Evolutionary conservation across 2,797 vertebrate species (phyloP).

Genomic region (Pipistrellus pipistrellus): DNA sequence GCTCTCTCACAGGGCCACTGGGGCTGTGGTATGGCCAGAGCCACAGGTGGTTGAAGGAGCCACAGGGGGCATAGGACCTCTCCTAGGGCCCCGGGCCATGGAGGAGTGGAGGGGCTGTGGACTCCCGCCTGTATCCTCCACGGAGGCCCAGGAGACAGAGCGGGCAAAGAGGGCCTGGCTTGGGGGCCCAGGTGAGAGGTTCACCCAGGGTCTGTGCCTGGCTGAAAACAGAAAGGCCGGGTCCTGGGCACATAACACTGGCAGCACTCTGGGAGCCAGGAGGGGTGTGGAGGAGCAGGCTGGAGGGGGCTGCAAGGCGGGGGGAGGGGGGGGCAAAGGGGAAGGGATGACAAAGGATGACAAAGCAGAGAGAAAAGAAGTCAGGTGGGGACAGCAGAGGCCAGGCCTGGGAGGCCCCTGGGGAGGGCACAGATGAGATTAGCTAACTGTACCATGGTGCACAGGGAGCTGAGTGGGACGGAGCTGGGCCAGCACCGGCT

Average conservation of each 20-base stretch:
- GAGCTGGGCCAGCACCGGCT: fast-evolving
- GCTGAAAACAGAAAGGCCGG: background rate
- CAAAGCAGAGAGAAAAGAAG: background rate
- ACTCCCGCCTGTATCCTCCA: fast-evolving
- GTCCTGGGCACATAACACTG: fast-evolving
- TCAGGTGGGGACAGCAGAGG: background rate
- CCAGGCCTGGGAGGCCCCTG: fast-evolving
- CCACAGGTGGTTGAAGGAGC: fast-evolving
- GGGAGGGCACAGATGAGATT: fast-evolving
- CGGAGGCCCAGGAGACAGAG: background rate
- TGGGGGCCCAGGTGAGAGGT: background rate
- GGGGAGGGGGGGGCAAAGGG: fast-evolving
- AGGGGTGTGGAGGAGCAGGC: too few species aligned
- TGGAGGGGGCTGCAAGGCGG: background rate
- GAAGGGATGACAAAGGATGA: background rate
- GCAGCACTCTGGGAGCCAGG: background rate
- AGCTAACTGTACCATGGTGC: fast-evolving
- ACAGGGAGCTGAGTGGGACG: background rate
- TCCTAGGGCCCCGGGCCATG: fast-evolving
- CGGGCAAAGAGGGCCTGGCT: background rate
- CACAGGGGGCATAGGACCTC: too few species aligned
- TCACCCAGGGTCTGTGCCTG: background rate
- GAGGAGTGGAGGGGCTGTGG: too few species aligned
- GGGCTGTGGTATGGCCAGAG: background rate
- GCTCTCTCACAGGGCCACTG: background rate